Evolutionary conservation across 2,113 vertebrate species (phyloP).

Genomic region (Sinocyclocheilus anophthalmus): DNA sequence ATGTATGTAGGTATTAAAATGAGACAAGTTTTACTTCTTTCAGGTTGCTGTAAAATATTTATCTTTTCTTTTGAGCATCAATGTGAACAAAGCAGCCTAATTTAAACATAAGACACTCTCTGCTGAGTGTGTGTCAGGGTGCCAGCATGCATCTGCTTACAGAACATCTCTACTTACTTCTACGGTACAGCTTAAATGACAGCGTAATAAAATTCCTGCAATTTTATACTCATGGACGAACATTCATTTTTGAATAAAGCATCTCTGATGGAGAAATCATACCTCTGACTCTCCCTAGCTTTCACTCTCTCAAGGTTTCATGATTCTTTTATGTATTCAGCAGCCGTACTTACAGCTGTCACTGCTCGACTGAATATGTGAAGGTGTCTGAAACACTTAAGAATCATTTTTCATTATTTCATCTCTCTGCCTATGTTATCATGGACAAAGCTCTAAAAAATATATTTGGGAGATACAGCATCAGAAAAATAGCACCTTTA

Average conservation of each 20-base stretch:
- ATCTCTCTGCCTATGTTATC: not conserved
- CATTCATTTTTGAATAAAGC: not conserved
- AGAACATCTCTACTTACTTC: not conserved
- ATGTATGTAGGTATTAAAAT: not conserved
- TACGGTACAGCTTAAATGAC: slow-evolving; percentile 11
- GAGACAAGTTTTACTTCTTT: not conserved
- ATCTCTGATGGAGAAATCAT: not conserved
- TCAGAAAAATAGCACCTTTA: slow-evolving; percentile 5
- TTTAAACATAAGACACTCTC: not conserved
- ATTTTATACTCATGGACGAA: not conserved
- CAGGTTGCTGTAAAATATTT: not conserved
- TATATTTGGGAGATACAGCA: not conserved
- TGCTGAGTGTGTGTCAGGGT: slow-evolving; percentile 1
- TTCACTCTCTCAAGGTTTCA: not conserved
- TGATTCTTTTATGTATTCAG: slow-evolving; percentile 19
- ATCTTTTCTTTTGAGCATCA: not conserved
- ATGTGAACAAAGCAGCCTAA: slow-evolving; percentile 13
- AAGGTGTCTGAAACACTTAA: slow-evolving; percentile 3
- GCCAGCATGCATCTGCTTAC: not conserved
- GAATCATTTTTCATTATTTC: not conserved
- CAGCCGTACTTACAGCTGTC: not conserved
- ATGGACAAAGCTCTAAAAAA: not conserved
- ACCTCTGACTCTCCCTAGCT: not conserved
- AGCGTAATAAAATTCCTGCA: slow-evolving; percentile 7
- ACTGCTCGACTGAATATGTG: slow-evolving; percentile 13